Percentiles rank a stretch among this genome's conserved stretches.
Conservation (phyloP, 2,113 vertebrate species). For the Cricetomys ansorgei region DNA sequence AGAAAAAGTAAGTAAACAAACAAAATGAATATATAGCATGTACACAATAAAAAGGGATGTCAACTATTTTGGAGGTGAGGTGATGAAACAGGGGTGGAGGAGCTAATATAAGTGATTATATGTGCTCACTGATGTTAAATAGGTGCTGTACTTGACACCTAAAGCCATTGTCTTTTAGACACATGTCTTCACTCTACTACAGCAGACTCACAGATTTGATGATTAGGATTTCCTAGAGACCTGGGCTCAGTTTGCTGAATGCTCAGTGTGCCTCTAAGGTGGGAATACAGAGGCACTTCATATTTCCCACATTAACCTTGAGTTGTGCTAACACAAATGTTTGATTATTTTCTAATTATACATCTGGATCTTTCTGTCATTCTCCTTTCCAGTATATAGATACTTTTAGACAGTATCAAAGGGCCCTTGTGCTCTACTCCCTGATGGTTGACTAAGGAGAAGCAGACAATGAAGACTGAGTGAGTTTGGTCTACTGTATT, state of each 20-base stretch:
- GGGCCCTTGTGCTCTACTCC: background rate
- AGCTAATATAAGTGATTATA: background rate
- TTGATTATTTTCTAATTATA: background rate
- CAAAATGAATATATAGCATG: background rate
- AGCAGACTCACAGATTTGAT: background rate
- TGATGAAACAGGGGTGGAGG: background rate
- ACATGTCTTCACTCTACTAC: background rate
- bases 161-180: background rate
- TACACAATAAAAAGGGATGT: background rate
- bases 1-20: background rate
- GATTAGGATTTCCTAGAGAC: background rate
- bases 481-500: background rate
- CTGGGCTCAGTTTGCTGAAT: background rate
- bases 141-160: background rate
- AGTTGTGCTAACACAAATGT: background rate
- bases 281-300: background rate
- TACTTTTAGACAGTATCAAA: background rate
- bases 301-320: rapidly evolving
- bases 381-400: background rate
- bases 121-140: background rate
- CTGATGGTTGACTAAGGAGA: background rate
- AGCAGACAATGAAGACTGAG: background rate
- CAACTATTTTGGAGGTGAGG: background rate
- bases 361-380: background rate
- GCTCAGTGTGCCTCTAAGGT: background rate